These are phyloP conservation scores for Malurus elegans DNA, from an alignment of 2,113 vertebrate genomes.

Conservation along the genomic window DNA sequence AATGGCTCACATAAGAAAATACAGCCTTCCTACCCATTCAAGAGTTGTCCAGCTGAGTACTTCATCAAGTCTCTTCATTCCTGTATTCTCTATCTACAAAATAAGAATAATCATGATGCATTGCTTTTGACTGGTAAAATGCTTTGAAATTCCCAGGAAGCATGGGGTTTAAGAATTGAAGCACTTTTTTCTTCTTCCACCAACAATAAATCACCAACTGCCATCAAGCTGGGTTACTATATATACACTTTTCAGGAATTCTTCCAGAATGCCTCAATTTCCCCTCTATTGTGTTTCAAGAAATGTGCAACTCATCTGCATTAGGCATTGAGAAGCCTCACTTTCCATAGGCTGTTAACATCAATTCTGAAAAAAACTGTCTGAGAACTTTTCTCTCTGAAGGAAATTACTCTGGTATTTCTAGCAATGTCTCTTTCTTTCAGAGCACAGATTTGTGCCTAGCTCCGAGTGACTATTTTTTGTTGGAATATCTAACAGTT, in stretches of 20 bases:
- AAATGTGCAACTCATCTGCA: neutral
- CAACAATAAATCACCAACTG: slow-evolving; percentile 14
- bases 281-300: neutral
- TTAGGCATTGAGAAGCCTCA: neutral
- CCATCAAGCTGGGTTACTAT: neutral
- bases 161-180: neutral
- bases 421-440: neutral
- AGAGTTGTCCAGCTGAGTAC: neutral
- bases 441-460: neutral
- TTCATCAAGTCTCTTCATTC: neutral
- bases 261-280: neutral
- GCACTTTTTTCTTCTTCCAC: neutral
- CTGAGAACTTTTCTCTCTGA: neutral
- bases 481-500: neutral
- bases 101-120: neutral
- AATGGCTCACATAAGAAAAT: neutral
- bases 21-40: neutral
- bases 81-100: neutral
- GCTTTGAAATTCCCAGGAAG: slow-evolving; percentile 8
- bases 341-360: neutral
- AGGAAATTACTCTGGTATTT: neutral
- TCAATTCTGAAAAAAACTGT: neutral
- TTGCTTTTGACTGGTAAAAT: slow-evolving; percentile 12
- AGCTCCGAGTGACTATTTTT: neutral
- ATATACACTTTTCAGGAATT: neutral